Conservation (phyloP, 1,140 invertebrate genomes). For the Platorchestia sp. region DNA sequence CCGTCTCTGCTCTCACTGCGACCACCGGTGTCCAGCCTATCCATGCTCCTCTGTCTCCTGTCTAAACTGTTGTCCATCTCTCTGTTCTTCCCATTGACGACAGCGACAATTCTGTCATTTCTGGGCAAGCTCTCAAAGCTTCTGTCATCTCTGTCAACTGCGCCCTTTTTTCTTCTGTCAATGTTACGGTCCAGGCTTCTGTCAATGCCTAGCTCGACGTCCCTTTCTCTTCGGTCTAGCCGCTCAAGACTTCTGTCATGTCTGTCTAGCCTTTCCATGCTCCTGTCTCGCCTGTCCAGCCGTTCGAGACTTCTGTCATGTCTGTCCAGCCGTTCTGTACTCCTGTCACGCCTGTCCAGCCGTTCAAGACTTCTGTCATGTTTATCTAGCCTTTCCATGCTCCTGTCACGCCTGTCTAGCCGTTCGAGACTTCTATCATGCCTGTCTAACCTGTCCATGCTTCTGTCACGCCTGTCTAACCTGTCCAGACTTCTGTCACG, state of each 20-base stretch:
- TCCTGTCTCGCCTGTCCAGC: not conserved
- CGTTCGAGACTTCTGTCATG: conserved; percentile 23
- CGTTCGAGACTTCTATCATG: not conserved
- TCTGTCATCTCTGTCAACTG: not conserved
- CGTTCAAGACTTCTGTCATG: conserved; percentile 24
- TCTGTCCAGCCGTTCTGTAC: not conserved
- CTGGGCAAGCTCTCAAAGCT: not conserved
- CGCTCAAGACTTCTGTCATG: not conserved
- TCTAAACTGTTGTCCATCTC: conserved; percentile 12
- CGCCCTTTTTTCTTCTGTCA: not conserved
- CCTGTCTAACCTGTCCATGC: not conserved
- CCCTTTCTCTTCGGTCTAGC: not conserved
- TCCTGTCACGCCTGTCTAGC: not conserved
- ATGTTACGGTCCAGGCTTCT: not conserved
- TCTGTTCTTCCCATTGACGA: not conserved
- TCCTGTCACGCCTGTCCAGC: not conserved
- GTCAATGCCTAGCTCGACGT: not conserved
- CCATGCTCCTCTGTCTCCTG: not conserved
- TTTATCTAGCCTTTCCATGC: not conserved
- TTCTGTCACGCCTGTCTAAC: not conserved
- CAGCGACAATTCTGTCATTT: not conserved
- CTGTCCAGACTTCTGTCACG: not conserved
- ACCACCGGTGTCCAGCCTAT: not conserved
- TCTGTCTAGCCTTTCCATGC: not conserved
- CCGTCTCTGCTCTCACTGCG: not conserved